Base-by-base conservation (phyloP, 2,113 vertebrate species). In the Zosterops pallidus region DNA sequence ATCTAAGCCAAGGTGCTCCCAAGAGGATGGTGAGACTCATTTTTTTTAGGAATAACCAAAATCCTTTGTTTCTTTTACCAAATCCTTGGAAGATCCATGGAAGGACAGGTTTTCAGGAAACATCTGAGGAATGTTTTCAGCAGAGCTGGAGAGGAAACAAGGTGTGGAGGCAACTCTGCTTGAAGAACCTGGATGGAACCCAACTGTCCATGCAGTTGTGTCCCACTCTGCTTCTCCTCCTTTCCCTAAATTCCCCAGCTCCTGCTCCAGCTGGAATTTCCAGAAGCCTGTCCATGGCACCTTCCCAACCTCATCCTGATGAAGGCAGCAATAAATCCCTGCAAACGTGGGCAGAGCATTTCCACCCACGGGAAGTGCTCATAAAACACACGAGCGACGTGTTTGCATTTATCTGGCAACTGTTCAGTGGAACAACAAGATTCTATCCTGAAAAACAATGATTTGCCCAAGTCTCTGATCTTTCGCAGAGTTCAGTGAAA, bases 191-290 rank as follows among this genome's bases (percentile, higher is more conserved):
- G 64, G 28, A 28, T 19, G 71, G 68, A 31, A 23, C n/a, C 39
- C 42, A 52, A 3, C 18, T 9, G 24, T 19, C 65, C 5, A 0
- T 7, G 25, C 29, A 47, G 10, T 2, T 4, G 15, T 5, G n/a
- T 41, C 72, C 88, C 53, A 21, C 71, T 67, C 74, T 47, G 50
- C 70, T 46, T 70, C 37, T 21, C 12, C 26, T 35, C 33, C 24
- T 52, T 33, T 50, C 49, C 49, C 25, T 50, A 50, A 14, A 4
- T 12, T 31, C 26, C 62, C 25, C 75, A 59, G 31, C 56, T 70
- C 55, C 20, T 86, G 20, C 11, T 37, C 16, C n/a, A 56, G 41
- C 64, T 65, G 49, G 57, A 3, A n/a, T 42, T 57, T 33, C 46
- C 60, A 41, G 26, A 64, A 83, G 49, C 41, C 53, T 47, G 14